These are phyloP conservation scores for Vultur gryphus DNA, from an alignment of 2,797 vertebrate genomes.

Conservation along the genomic window DNA sequence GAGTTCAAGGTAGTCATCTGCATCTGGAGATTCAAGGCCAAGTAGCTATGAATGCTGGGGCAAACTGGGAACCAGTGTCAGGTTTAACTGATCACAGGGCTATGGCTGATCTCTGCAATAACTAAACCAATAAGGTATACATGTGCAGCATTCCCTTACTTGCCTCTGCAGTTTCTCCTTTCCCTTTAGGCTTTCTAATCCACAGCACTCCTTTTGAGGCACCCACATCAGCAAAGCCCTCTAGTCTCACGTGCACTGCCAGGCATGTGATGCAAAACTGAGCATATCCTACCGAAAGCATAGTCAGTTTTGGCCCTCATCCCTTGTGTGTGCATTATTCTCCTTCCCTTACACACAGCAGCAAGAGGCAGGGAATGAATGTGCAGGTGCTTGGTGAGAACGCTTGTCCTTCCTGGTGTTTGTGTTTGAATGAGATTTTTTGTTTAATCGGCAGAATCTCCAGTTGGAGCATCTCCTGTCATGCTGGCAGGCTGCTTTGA, in stretches of 20 bases:
- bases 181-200: background rate
- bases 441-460: background rate
- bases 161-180: background rate
- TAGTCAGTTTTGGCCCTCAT: background rate
- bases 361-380: background rate
- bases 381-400: background rate
- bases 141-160: background rate
- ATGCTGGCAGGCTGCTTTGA: background rate
- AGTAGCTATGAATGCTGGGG: background rate
- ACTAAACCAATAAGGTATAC: background rate
- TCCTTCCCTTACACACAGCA: background rate
- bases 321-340: background rate
- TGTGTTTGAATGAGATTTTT: background rate
- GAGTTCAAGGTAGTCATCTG: background rate
- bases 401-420: background rate
- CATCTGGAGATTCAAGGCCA: background rate
- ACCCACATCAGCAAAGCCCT: background rate
- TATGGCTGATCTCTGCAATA: background rate
- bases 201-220: background rate
- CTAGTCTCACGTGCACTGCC: accelerated
- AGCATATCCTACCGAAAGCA: background rate
- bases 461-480: background rate
- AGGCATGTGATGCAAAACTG: background rate
- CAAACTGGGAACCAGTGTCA: background rate
- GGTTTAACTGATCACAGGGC: background rate